Evolutionary conservation across 2,797 vertebrate species (phyloP), one percentile per base, ranked within the genome.

Genomic region (Syngnathus acus): DNA sequence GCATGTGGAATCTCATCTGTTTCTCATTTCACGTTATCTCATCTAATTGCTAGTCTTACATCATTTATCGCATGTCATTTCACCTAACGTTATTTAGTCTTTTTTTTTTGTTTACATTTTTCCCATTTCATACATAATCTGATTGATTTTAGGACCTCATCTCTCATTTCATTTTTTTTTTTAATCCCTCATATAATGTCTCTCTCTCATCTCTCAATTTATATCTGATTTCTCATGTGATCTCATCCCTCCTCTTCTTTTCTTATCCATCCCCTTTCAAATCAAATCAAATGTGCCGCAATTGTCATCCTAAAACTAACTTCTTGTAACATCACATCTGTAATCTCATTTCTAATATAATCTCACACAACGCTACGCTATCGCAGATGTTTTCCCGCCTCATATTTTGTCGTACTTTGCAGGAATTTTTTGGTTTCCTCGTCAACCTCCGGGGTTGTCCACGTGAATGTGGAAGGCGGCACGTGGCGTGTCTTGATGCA

Each of bases 361-460:
- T 48, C 47, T 48, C 47, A 48, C 47, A 17, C 45, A 23, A 64
- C 37, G 3, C 37, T 16, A 64, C 37, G 3, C 37, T 16, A 64
- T 64, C 23, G 37, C 26, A 50, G 10, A n/a, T 62, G n/a, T 37
- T 21, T 10, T 21, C 10, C n/a, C 13, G 6, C 5, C 13, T 5
- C 11, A 23, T 16, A 48, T 23, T 16, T 21, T 47, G 11, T 32
- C n/a, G 38, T 13, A 13, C 32, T 39, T 74, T 77, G 65, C 85
- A 99, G 97, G 86, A 94, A 95, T 87, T 89, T 97, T 74, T 86
- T 98, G 71, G 84, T 95, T 17, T 92, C 92, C 32, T 95, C 94
- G 0, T 71, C 79, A 23, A 91, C 88, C 21, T 92, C 93, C 37
- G 78, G 79, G 0, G 86, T 96, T 40, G 74, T 94, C 23, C 93